Conservation (phyloP, 1,140 invertebrate species). For the Drosophila subpulchrella region DNA sequence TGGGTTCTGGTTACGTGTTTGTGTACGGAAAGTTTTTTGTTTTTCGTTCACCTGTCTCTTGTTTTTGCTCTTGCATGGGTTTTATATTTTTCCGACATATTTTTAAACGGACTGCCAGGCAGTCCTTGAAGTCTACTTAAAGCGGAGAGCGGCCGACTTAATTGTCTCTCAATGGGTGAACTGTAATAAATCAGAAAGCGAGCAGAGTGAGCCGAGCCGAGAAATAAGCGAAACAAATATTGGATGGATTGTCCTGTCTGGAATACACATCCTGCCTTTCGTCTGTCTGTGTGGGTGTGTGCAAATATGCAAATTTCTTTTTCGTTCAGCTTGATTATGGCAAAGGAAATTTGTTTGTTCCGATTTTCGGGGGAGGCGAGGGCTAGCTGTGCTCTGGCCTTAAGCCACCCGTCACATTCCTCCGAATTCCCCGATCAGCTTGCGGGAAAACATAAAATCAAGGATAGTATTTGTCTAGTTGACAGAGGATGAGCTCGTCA, state of each 20-base stretch:
- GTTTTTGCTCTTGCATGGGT: conserved; percentile 52
- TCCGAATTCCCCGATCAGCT: not conserved
- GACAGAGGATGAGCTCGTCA: not conserved
- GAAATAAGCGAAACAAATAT: conserved; percentile 24
- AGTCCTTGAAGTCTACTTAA: conserved; percentile 19
- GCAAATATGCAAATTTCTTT: conserved; percentile 75
- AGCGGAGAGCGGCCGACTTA: conserved; percentile 52
- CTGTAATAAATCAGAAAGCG: conserved; percentile 65
- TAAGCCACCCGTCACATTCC: conserved; percentile 1
- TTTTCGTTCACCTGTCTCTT: conserved; percentile 43
- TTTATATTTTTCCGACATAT: conserved; percentile 65
- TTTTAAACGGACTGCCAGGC: conserved; percentile 19
- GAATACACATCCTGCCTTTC: conserved; percentile 19
- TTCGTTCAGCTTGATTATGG: conserved; percentile 48
- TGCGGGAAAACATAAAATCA: not conserved
- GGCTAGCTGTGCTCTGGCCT: conserved; percentile 2
- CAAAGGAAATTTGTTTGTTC: conserved; percentile 39
- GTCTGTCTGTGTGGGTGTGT: not conserved
- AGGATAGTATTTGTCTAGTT: not conserved
- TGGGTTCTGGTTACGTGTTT: conserved; percentile 62
- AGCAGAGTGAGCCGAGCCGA: not conserved
- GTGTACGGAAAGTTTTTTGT: conserved; percentile 47
- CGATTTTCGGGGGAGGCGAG: conserved; percentile 12
- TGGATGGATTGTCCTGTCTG: conserved; percentile 35
- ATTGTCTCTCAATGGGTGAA: conserved; percentile 59